Conservation (phyloP, 2,113 vertebrate species). For the Lota lota region DNA sequence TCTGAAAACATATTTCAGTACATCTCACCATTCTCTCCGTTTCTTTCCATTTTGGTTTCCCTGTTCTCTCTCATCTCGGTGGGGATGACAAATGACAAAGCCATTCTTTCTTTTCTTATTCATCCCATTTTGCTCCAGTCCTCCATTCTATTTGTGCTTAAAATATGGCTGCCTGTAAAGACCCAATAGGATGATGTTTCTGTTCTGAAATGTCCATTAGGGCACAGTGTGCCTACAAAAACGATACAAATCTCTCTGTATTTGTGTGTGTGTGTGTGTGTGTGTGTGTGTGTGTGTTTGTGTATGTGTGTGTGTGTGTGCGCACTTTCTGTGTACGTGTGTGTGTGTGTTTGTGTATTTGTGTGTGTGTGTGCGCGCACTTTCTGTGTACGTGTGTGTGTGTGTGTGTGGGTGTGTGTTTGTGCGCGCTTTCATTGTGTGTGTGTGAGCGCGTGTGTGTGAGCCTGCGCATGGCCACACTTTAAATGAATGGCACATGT, state of each 20-base stretch:
- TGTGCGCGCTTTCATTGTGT: background rate
- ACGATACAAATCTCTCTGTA: background rate
- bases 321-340: constrained; percentile 1
- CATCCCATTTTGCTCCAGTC: background rate
- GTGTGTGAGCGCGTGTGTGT: constrained; percentile 4
- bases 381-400: constrained; percentile 3
- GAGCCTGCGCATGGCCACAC: background rate
- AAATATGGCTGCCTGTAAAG: background rate
- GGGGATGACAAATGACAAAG: constrained; percentile 25
- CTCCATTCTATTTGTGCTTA: background rate
- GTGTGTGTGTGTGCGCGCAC: background rate
- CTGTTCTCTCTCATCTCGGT: background rate
- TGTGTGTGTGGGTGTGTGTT: constrained; percentile 8
- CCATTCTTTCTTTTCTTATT: background rate
- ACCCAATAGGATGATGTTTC: background rate
- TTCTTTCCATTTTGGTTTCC: background rate
- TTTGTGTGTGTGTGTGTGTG: constrained; percentile 10
- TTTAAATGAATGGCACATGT: background rate
- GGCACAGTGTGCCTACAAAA: background rate
- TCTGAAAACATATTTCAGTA: constrained; percentile 10
- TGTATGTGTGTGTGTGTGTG: constrained; percentile 8
- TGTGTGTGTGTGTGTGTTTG: constrained; percentile 9
- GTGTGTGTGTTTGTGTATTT: constrained; percentile 5
- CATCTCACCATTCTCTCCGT: constrained; percentile 10
- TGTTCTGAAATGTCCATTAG: background rate